Conservation (phyloP, 2,113 vertebrate species). For the Vombatus ursinus region DNA sequence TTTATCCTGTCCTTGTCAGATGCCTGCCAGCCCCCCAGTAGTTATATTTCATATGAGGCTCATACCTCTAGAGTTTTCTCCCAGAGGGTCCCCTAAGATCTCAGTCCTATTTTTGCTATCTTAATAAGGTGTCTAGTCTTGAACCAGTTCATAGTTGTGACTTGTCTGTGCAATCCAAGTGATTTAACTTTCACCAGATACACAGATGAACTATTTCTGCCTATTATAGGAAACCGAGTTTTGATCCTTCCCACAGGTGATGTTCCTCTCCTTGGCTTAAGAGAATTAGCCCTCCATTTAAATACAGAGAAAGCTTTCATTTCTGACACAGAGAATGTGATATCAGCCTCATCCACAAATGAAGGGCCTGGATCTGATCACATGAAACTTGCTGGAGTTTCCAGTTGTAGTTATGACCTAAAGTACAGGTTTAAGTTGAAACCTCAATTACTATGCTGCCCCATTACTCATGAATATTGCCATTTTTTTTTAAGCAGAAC, state of each 20-base stretch:
- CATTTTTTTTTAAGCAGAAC: no score
- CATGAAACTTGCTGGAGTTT: background rate
- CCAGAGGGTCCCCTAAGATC: background rate
- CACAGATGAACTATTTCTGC: background rate
- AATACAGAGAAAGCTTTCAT: background rate
- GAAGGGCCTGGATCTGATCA: background rate
- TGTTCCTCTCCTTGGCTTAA: background rate
- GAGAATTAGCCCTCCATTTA: background rate
- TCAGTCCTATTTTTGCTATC: background rate
- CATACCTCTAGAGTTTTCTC: no score
- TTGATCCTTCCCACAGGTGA: background rate
- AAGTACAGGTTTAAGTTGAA: background rate
- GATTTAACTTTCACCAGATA: background rate
- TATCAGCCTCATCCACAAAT: background rate
- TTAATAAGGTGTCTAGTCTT: background rate
- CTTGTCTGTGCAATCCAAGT: no score
- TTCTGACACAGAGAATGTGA: background rate
- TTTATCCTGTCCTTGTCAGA: background rate
- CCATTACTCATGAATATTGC: background rate
- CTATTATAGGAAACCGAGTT: background rate
- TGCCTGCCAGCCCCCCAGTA: background rate
- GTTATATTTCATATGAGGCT: background rate
- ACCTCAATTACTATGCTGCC: background rate
- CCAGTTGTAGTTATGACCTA: background rate
- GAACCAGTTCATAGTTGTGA: background rate